Percentiles rank a stretch among this genome's conserved stretches.
Evolutionary conservation across 2,113 vertebrate species (phyloP).

Genomic region (Sphyrna mokarran): DNA sequence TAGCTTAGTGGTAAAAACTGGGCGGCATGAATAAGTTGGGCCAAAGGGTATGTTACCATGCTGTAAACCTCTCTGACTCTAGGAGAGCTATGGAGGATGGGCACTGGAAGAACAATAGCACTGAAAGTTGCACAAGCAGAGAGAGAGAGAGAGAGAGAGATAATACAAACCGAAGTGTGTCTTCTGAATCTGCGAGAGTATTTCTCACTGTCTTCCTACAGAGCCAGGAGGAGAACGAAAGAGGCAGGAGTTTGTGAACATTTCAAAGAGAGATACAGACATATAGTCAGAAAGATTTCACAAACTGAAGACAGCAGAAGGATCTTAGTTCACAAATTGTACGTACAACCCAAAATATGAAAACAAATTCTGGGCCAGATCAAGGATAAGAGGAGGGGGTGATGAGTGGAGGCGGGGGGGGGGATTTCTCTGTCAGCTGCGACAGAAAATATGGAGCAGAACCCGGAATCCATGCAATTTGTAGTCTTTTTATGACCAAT

Average conservation of each 20-base stretch:
- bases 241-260: slow-evolving; percentile 40
- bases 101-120: slow-evolving; percentile 5
- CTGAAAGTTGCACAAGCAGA: neutral
- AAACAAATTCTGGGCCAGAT: neutral
- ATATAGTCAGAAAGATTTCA: neutral
- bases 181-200: slow-evolving; percentile 74
- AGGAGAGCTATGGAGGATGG: neutral
- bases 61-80: too few species aligned
- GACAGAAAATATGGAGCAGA: neutral
- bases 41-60: too few species aligned
- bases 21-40: too few species aligned
- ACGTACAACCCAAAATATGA: neutral
- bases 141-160: neutral
- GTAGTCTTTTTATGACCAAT: neutral
- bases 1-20: too few species aligned
- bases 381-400: neutral
- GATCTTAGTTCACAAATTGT: neutral
- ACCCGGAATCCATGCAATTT: neutral
- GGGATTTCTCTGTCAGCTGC: neutral
- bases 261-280: too few species aligned
- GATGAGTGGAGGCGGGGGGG: neutral
- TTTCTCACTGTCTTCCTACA: slow-evolving; percentile 90
- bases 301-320: neutral
- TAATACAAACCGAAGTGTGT: slow-evolving; percentile 77
- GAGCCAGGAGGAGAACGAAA: slow-evolving; percentile 46